Evolutionary conservation across 1,140 invertebrate species (phyloP).

Genomic region (Monochamus saltuarius): DNA sequence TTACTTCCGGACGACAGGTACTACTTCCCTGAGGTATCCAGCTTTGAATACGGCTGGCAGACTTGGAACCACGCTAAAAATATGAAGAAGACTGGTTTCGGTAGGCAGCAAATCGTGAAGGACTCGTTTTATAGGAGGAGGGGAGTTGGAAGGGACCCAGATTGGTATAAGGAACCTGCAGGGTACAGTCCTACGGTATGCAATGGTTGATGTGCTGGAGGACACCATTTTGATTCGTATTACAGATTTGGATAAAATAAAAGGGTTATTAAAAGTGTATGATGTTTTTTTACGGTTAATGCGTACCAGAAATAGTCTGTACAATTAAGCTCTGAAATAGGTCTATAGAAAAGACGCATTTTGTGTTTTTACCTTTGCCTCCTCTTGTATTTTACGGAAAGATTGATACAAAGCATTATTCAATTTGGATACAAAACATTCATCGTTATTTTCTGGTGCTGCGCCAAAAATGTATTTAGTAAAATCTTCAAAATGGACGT

Average conservation of each 20-base stretch:
- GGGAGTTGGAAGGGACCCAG: slow-evolving; percentile 44
- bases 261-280: too few species aligned
- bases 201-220: slow-evolving; percentile 12
- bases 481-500: too few species aligned
- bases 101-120: slow-evolving; percentile 44
- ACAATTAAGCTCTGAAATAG: slow-evolving; percentile 11
- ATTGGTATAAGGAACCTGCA: slow-evolving; percentile 46
- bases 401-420: slow-evolving; percentile 7
- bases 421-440: slow-evolving; percentile 11
- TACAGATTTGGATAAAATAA: neutral
- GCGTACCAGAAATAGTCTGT: too few species aligned
- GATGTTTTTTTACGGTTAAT: neutral
- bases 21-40: slow-evolving; percentile 45
- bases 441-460: slow-evolving; percentile 5
- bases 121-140: slow-evolving; percentile 48
- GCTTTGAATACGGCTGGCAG: slow-evolving; percentile 48
- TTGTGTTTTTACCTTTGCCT: neutral
- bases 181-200: slow-evolving; percentile 44
- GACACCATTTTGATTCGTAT: neutral
- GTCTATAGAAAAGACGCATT: neutral
- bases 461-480: too few species aligned
- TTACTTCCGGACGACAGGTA: slow-evolving; percentile 45
- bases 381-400: slow-evolving; percentile 15
- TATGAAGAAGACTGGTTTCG: slow-evolving; percentile 34
- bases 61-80: slow-evolving; percentile 42